Evolutionary conservation across 2,113 vertebrate species (phyloP), one percentile per base, ranked within the genome.

Genomic region (Osmerus eperlanus): DNA sequence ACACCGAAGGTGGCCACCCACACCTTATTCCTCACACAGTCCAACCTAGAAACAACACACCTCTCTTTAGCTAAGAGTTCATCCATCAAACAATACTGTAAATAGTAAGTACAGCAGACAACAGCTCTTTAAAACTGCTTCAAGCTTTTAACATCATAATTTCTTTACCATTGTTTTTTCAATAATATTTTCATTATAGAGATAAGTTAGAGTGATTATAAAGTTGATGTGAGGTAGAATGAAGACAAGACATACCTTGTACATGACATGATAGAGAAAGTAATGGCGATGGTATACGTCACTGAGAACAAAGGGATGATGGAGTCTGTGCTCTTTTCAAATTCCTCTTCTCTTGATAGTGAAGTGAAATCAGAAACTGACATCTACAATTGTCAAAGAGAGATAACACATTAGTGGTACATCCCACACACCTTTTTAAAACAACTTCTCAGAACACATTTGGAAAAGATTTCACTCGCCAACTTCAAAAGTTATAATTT

Each of bases 271-370:
- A 94, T 0, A 2, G 92, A 79, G 77, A 94, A 91, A 1, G 16
- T 54, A 79, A 93, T 89, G 13, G 90, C 89, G 65, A 93, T 61
- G 60, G 81, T 3, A 29, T 93, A 93, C 0, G 92, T 89, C 47
- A 86, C 0, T 1, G 92, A 85, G 75, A 94, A 90, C n/a, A 93
- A 74, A 0, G 91, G 89, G 18, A 94, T 80, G 18, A 91, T 84
- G 0, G 73, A 83, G 16, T 36, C 72, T 4, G 89, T 16, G 60
- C 81, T 90, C 58, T 47, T 73, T 61, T 93, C 88, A 69, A 93
- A 89, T 75, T 94, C 91, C 66, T 86, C 6, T 13, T 92, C 85
- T 62, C 89, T 89, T 60, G 93, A 93, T 47, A 91, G 15, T 0
- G 92, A 93, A 5, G 91, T 89, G 36, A 90, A 93, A 82, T 92